Base-by-base conservation (phyloP, 2,888 invertebrate species). In the Metopia argyrocephala region DNA sequence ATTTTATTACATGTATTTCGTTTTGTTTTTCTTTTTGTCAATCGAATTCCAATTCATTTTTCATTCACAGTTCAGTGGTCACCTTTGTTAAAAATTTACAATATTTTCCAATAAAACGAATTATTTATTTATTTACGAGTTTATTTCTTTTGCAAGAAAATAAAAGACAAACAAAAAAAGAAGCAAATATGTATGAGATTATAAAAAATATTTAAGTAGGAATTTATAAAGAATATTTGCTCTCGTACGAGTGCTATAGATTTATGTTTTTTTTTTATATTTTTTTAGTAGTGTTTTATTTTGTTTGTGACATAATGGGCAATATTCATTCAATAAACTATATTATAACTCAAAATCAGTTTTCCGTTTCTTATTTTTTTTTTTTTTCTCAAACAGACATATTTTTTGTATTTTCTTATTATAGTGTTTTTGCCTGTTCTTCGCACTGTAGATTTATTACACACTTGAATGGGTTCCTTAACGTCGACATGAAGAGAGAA, bases 1-100 rank as follows among this genome's bases (percentile, higher is more conserved):
- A 15, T 38, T 38, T 38, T 9, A 9, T 6, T 31, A 31, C 9
- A 5, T 23, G 3, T 25, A 23, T 54, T 7, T 23, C 31, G 52
- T 66, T 46, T 68, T 82, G 84, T 84, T 84, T 86, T 87, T 86
- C n/a, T n/a, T 87, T 87, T 86, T 87, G 87, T 88, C 88, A 89
- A 85, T 88, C 87, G 88, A 86, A 84, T 86, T 87, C 85, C 87
- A 88, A 89, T 89, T 87, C 89, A 89, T 89, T 88, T 89, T 87
- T 89, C 87, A 88, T 88, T 88, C 86, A 87, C 87, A 87, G 87
- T 86, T 87, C 87, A 87, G 83, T 87, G 87, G 83, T 79, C 85
- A 84, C 84, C 84, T 84, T 84, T 84, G 81, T 78, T 76, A 50
- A 66, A 80, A 83, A 83, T 83, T 82, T 84, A 82, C 76, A 80